Base-by-base conservation (phyloP, 2,888 invertebrate species). In the Odontocolon sp. region DNA sequence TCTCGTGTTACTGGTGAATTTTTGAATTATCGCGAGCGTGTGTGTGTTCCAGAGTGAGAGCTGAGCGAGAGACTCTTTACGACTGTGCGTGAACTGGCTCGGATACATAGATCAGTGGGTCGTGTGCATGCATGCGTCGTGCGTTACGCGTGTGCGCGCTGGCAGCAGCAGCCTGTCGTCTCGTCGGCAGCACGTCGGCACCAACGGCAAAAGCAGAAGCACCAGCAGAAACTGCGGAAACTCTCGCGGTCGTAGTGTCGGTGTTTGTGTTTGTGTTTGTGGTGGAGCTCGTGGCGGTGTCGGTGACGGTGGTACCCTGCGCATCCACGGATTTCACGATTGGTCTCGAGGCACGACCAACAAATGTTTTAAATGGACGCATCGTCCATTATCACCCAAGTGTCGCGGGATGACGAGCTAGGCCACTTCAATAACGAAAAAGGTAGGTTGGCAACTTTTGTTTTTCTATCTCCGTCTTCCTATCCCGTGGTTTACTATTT, bases 311-410 rank as follows among this genome's bases (percentile, higher is more conserved):
- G 67, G 69, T 70, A 77, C 69, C 68, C 77, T 56, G 87, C 86
- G 86, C 85, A 84, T 84, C 84, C 83, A 86, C 85, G 86, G 85
- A 86, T 86, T 86, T 86, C 83, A 85, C 85, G 83, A 85, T 88
- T 85, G 84, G 84, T 84, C 85, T 85, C 86, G 84, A 85, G 85
- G 82, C 84, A 85, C 83, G 84, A 83, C 82, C 86, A 92, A 91
- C 93, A 92, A 93, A 94, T 94, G 94, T 94, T 93, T 81, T 93
- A 93, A 95, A 97, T 97, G 98, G 98, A 98, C 97, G 97, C 96
- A 95, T 96, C 97, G 96, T 98, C 97, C 96, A 97, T 98, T 94
- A 98, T 98, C 93, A 97, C 97, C 93, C 97, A 97, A 95, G 98
- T 97, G 94, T 96, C 96, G 93, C 95, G 97, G 94, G 97, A 98